phyloP scores from a whole-genome alignment of 2,113 vertebrate genomes.

The Clupea harengus region DNA sequence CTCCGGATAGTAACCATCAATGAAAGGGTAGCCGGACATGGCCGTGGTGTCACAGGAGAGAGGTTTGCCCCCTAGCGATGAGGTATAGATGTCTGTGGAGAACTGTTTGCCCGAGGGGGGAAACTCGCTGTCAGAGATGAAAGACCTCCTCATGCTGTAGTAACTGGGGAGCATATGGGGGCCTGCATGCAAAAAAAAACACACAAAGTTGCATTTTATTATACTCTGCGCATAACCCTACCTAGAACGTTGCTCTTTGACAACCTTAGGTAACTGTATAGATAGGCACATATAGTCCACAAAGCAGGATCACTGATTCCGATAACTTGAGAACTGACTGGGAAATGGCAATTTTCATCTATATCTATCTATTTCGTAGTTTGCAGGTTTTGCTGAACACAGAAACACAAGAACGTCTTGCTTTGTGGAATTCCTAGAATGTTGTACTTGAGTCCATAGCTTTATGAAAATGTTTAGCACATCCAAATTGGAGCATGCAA shows the following conservation, averaged over 20 bases:
- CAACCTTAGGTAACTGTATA: background rate
- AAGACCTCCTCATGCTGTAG: conserved; percentile 79
- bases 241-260: background rate
- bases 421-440: background rate
- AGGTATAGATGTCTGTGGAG: conserved; percentile 70
- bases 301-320: background rate
- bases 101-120: conserved; percentile 76
- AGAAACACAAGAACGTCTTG: background rate
- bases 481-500: background rate
- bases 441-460: background rate
- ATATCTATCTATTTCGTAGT: background rate
- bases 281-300: background rate
- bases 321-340: background rate
- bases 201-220: background rate
- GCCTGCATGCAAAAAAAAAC: conserved; percentile 62
- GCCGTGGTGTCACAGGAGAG: conserved; percentile 76
- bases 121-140: conserved; percentile 83
- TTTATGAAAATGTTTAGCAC: background rate
- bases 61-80: conserved; percentile 72
- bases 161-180: conserved; percentile 76
- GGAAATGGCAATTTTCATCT: background rate
- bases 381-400: background rate
- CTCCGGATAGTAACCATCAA: conserved; percentile 82
- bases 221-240: background rate
- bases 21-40: conserved; percentile 73